Base-by-base conservation (phyloP, 2,797 vertebrate genomes). In the Lacerta viridis region DNA sequence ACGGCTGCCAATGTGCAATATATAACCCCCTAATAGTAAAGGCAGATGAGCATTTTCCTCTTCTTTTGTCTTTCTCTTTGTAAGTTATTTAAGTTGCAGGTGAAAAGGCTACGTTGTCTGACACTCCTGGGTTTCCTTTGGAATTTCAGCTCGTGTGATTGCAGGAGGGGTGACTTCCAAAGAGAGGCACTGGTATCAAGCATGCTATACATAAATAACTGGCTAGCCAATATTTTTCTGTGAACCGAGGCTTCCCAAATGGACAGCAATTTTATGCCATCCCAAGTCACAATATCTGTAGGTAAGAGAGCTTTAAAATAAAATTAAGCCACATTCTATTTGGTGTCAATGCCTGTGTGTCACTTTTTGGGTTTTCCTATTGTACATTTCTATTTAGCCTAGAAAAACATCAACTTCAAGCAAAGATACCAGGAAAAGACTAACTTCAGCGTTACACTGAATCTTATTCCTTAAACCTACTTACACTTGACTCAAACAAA, bases 41-140 rank as follows among this genome's bases (percentile, higher is more conserved):
- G 79, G 86, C 91, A 92, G 92, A 88, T 87, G 93, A 91, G 91
- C 93, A 92, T 93, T 92, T 94, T 93, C 92, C 89, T 95, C 89
- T 87, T 92, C 91, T 93, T 95, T 92, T 84, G 27, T 17, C 59
- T 27, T 89, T 78, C 27, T 89, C 93, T 95, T 82, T 93, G 90
- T 93, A 95, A 95, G 94, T 92, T 93, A 94, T 95, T 96, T 96
- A 93, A 95, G 92, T 95, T 95, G 92, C 91, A 95, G 93, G 95
- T 94, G 90, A 95, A 92, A 94, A 95, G 93, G 91, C 91, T 94
- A 93, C 92, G 94, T 94, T 96, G 93, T 94, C 94, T 94, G 93
- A 94, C 94, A 94, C 92, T 93, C 92, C 93, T 94, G 94, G 93
- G 88, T 92, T 93, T 95, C 95, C 93, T 94, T 85, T 89, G 87